phyloP scores from a whole-genome alignment of 2,888 invertebrate species.

The Melanostoma scalare region DNA sequence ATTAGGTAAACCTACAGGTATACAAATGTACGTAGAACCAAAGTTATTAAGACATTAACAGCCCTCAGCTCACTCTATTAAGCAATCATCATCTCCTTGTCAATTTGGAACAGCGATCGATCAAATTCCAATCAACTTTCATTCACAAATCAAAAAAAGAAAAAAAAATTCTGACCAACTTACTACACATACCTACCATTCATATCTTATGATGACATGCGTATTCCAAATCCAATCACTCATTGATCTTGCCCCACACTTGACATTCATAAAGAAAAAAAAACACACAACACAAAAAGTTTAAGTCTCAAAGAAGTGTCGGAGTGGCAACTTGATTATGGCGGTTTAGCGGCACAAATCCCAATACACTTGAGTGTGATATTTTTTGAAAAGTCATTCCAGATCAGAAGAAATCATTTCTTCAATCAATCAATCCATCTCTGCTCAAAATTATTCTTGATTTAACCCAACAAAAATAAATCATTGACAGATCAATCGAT shows the following conservation, averaged over 20 bases:
- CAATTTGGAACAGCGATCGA: background rate
- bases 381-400: conserved; percentile 64
- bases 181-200: background rate
- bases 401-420: conserved; percentile 70
- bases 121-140: background rate
- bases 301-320: conserved; percentile 19
- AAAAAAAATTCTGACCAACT: background rate
- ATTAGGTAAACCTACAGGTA: too few relatives aligned
- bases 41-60: too few relatives aligned
- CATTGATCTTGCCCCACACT: conserved; percentile 53
- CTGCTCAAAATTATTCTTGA: conserved; percentile 61
- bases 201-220: conserved; percentile 56
- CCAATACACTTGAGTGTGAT: conserved; percentile 45
- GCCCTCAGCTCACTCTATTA: too few relatives aligned
- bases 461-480: conserved; percentile 59
- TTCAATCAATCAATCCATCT: conserved; percentile 73
- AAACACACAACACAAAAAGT: background rate
- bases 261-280: conserved; percentile 24
- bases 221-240: conserved; percentile 62
- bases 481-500: conserved; percentile 73
- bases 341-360: conserved; percentile 52
- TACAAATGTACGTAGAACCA: too few relatives aligned
- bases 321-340: conserved; percentile 41
- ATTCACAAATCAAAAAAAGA: background rate
- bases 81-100: too few relatives aligned